A percentile compares a stretch with the other conserved stretches of the same genome.
These are phyloP conservation scores for Bradypus variegatus DNA, from an alignment of 2,797 vertebrate species.

Conservation along the genomic window DNA sequence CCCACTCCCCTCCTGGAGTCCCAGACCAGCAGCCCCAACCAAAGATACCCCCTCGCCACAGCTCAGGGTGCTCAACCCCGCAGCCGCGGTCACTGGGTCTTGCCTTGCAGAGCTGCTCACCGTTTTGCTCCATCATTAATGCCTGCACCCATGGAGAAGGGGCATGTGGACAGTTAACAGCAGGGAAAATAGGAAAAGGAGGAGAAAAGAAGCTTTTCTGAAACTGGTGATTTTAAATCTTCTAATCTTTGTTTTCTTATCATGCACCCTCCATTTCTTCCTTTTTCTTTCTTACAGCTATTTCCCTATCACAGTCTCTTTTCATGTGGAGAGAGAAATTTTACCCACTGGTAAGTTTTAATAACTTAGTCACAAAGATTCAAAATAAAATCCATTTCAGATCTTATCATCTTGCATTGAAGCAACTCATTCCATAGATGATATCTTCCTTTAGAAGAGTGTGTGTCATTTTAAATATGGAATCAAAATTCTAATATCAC, in stretches of 20 bases:
- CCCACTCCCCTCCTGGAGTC: too few species aligned
- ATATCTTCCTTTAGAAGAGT: background rate
- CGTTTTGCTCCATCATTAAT: background rate
- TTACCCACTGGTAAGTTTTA: background rate
- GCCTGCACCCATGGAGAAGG: background rate
- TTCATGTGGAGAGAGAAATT: background rate
- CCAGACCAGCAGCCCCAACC: too few species aligned
- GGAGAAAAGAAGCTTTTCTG: background rate
- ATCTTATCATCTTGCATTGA: background rate
- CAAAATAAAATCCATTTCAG: slow-evolving; percentile 38
- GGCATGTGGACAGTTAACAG: background rate
- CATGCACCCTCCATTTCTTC: background rate
- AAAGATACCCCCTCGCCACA: too few species aligned
- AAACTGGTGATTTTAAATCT: background rate
- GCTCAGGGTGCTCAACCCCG: too few species aligned
- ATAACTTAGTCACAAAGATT: background rate
- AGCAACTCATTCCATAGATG: slow-evolving; percentile 29
- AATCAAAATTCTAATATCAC: background rate
- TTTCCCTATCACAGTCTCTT: background rate
- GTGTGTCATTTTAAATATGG: background rate
- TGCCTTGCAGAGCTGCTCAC: background rate
- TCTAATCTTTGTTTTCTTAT: background rate
- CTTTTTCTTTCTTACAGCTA: background rate
- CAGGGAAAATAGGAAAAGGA: background rate
- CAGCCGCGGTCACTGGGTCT: background rate